phyloP scores from a whole-genome alignment of 1,140 invertebrate genomes.

The Bursaphelenchus mucronatus region DNA sequence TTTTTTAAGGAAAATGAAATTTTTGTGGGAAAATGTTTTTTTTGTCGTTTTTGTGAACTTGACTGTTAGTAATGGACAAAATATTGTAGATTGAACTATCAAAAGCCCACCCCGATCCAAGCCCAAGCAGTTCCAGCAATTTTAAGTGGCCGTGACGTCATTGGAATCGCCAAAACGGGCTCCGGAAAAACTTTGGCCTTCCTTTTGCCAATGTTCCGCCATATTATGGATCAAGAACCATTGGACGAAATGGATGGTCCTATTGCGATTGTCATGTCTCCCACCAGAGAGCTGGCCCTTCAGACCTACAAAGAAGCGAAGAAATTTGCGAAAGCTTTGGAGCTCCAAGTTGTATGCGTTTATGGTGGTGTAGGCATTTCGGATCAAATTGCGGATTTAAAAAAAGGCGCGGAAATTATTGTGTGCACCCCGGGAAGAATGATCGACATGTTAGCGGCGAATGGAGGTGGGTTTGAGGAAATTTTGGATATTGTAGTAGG shows the following conservation, averaged over 20 bases:
- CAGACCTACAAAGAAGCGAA: conserved; percentile 96
- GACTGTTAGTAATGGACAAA: conserved; percentile 4
- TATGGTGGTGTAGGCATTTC: conserved; percentile 97
- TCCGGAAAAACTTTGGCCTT: conserved; percentile 98
- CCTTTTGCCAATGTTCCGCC: conserved; percentile 93
- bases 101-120: conserved; percentile 98
- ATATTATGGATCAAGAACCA: conserved; percentile 87
- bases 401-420: conserved; percentile 94
- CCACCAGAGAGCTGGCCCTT: conserved; percentile 94
- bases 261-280: conserved; percentile 89
- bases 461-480: conserved; percentile 72
- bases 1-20: background rate
- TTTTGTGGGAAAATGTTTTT: too few relatives aligned
- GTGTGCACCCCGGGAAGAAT: conserved; percentile 98
- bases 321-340: conserved; percentile 85
- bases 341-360: conserved; percentile 84
- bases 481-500: background rate
- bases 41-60: background rate
- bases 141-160: conserved; percentile 90
- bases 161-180: conserved; percentile 98
- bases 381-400: conserved; percentile 94
- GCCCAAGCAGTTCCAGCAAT: conserved; percentile 96
- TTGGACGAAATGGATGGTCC: conserved; percentile 93
- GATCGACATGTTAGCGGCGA: conserved; percentile 99
- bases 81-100: conserved; percentile 71